Conservation (phyloP, 2,797 vertebrate genomes). For the Gymnoscopelus braueri region DNA sequence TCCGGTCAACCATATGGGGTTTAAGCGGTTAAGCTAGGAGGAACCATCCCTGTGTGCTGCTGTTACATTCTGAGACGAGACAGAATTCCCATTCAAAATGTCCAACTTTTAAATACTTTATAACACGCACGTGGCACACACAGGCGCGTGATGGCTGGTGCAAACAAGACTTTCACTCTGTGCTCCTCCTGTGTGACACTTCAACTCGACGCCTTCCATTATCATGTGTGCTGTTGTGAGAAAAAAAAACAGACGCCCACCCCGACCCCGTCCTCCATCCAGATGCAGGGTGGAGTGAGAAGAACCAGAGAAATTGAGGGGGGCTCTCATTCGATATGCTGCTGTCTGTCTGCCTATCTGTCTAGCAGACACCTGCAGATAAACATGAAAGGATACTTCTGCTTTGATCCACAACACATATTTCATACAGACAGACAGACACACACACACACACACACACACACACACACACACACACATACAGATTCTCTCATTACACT, state of each 20-base stretch:
- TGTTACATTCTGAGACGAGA: conserved; percentile 25
- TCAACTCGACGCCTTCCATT: conserved; percentile 20
- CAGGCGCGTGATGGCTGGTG: too few relatives aligned
- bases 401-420: conserved; percentile 57
- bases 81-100: conserved; percentile 6
- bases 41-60: background rate
- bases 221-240: conserved; percentile 22
- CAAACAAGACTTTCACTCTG: conserved; percentile 4
- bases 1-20: too few relatives aligned
- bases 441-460: background rate
- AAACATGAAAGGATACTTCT: conserved; percentile 47
- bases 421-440: conserved; percentile 13
- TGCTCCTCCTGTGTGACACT: conserved; percentile 1
- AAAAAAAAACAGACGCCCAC: background rate
- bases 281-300: background rate
- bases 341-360: conserved; percentile 26
- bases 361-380: conserved; percentile 56
- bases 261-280: background rate
- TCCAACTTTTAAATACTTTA: too few relatives aligned
- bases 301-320: too few relatives aligned
- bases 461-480: conserved; percentile 5
- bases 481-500: background rate
- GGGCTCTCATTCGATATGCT: conserved; percentile 27
- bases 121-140: conserved; percentile 3
- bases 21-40: background rate